Conservation (phyloP, 2,113 vertebrate genomes). For the Rutilus rutilus region DNA sequence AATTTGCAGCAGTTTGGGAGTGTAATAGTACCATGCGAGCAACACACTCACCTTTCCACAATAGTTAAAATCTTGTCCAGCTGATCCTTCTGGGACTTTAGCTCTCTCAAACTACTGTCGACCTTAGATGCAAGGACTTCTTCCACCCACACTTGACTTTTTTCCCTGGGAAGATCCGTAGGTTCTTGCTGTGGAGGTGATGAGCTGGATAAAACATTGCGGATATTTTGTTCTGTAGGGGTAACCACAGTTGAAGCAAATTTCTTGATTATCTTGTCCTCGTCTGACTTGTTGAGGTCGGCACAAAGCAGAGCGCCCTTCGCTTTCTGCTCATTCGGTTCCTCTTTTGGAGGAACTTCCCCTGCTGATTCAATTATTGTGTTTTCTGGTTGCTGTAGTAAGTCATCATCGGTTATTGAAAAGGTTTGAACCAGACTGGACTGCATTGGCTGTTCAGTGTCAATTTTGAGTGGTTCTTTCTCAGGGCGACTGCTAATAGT, state of each 20-base stretch:
- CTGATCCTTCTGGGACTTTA: slow-evolving; percentile 23
- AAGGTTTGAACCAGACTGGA: not conserved
- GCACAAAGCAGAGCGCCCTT: slow-evolving; percentile 12
- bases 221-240: not conserved
- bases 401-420: slow-evolving; percentile 10
- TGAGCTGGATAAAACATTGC: slow-evolving; percentile 1
- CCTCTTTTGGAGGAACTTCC: slow-evolving; percentile 1
- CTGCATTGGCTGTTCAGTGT: not conserved
- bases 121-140: not conserved
- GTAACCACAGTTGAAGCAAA: slow-evolving; percentile 14
- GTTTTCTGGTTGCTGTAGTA: slow-evolving; percentile 12
- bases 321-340: slow-evolving; percentile 23
- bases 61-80: slow-evolving; percentile 1
- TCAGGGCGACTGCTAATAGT: not conserved
- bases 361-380: slow-evolving; percentile 31
- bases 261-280: slow-evolving; percentile 67
- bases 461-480: slow-evolving; percentile 31
- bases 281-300: slow-evolving; percentile 66
- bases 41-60: slow-evolving; percentile 25
- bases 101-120: not conserved
- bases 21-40: not conserved
- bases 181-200: not conserved
- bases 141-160: slow-evolving; percentile 20
- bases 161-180: not conserved
- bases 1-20: not conserved